Base-by-base conservation (phyloP, 2,113 vertebrate genomes). In the Cromileptes altivelis region DNA sequence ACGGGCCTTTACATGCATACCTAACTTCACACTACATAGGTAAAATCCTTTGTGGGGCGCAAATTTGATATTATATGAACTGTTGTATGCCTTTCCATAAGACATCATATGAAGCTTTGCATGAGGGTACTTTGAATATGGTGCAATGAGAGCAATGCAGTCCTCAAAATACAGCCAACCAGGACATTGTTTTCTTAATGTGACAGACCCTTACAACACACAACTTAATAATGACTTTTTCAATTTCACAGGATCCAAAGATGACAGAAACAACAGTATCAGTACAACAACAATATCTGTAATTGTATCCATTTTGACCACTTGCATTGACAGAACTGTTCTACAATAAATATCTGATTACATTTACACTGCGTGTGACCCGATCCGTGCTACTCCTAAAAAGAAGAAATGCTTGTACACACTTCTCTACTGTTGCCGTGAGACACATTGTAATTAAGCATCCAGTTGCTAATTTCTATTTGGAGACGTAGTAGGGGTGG, bases 371-470 rank as follows among this genome's bases (percentile, higher is more conserved):
- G 9, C 18, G 18, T 64, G 65, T 61, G n/a, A 68, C 25, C 60
- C 71, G 45, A 80, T 62, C 61, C 30, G 7, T 45, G 10, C 47
- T 49, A 11, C 30, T 63, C 55, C 11, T n/a, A 0, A 64, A 62
- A 70, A 45, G 2, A n/a, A 25, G 61, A 67, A 40, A 53, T n/a
- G 64, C 45, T 70, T 50, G 58, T 56, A 78, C 63, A 75, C 65
- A 71, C 56, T 64, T 76, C 72, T 61, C 71, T 64, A 67, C 84
- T 91, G 92, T 92, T 91, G 91, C 92, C 64, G 75, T 70, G 91
- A 92, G 92, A 90, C 92, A 90, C 73, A n/a, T 74, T 89, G 84
- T 92, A 93, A 92, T 92, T 92, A 94, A 89, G 70, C 82, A 85
- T 81, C 81, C 84, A 87, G 86, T 86, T 84, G 86, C 89, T 88